phyloP scores from a whole-genome alignment of 2,888 invertebrate genomes.

The Drosophila falleni region DNA sequence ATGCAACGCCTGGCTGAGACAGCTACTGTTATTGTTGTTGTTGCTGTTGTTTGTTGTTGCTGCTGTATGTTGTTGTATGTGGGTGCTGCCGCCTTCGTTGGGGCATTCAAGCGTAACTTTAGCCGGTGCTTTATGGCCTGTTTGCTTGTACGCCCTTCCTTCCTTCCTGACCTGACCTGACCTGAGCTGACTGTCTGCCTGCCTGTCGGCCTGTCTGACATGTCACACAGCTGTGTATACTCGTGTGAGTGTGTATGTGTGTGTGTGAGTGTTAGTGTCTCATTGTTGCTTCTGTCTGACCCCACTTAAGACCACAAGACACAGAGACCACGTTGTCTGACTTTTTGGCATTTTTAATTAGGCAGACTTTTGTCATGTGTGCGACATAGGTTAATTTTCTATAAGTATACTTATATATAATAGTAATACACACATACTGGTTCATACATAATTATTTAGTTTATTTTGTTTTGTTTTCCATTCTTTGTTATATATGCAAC shows the following conservation, averaged over 20 bases:
- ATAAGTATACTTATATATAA: neutral
- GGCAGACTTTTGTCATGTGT: constrained; percentile 60
- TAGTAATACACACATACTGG: neutral
- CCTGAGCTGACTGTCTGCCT: constrained; percentile 9
- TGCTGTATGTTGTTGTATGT: constrained; percentile 12
- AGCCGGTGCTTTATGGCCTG: constrained; percentile 53
- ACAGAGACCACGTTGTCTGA: constrained; percentile 46
- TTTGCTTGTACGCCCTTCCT: constrained; percentile 10
- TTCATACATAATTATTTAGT: neutral
- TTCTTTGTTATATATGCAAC: constrained; percentile 45
- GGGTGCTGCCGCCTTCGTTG: constrained; percentile 40
- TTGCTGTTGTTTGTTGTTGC: constrained; percentile 11
- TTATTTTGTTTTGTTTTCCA: neutral
- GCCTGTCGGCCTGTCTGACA: constrained; percentile 48
- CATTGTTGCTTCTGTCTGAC: constrained; percentile 58
- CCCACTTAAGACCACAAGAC: constrained; percentile 43
- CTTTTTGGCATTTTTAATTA: constrained; percentile 82
- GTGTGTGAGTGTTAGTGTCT: constrained; percentile 25
- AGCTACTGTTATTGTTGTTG: constrained; percentile 22
- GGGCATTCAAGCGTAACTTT: constrained; percentile 62
- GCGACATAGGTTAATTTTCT: constrained; percentile 43
- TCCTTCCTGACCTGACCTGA: constrained; percentile 26
- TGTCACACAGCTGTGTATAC: constrained; percentile 38
- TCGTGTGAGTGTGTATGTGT: constrained; percentile 1
- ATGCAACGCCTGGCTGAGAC: constrained; percentile 74